Conservation (phyloP, 2,888 invertebrate genomes). For the Aporophyla nigra region DNA sequence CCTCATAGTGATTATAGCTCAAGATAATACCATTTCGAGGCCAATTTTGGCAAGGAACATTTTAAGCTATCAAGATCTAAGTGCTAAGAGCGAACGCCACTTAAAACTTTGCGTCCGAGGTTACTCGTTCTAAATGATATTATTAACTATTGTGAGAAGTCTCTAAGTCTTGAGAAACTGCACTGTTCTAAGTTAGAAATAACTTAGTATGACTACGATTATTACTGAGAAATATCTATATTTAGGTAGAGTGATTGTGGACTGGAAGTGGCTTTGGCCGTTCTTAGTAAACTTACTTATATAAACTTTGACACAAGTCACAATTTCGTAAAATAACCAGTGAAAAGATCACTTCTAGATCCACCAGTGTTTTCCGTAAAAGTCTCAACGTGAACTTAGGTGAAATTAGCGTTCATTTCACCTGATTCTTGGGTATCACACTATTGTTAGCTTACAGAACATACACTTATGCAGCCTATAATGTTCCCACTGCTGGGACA, state of each 20-base stretch:
- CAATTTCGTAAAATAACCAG: background rate
- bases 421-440: too few species aligned
- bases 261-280: background rate
- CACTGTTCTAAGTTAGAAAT: slow-evolving; percentile 41
- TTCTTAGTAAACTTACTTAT: background rate
- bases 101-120: slow-evolving; percentile 56
- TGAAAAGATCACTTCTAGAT: background rate
- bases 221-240: slow-evolving; percentile 8
- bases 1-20: slow-evolving; percentile 26
- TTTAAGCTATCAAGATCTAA: slow-evolving; percentile 60
- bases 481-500: too few species aligned
- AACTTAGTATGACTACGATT: slow-evolving; percentile 14
- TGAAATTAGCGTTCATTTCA: background rate
- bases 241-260: too few species aligned
- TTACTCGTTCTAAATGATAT: slow-evolving; percentile 51
- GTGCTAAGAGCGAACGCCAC: slow-evolving; percentile 50
- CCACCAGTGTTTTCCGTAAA: background rate
- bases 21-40: slow-evolving; percentile 43
- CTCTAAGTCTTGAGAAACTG: slow-evolving; percentile 38
- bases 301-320: background rate
- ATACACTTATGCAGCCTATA: too few species aligned
- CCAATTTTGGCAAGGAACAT: slow-evolving; percentile 48
- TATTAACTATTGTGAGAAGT: slow-evolving; percentile 55
- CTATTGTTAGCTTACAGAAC: too few species aligned
- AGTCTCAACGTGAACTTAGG: too few species aligned